phyloP scores from a whole-genome alignment of 2,888 invertebrate species.

The Odontocerum albicorne region DNA sequence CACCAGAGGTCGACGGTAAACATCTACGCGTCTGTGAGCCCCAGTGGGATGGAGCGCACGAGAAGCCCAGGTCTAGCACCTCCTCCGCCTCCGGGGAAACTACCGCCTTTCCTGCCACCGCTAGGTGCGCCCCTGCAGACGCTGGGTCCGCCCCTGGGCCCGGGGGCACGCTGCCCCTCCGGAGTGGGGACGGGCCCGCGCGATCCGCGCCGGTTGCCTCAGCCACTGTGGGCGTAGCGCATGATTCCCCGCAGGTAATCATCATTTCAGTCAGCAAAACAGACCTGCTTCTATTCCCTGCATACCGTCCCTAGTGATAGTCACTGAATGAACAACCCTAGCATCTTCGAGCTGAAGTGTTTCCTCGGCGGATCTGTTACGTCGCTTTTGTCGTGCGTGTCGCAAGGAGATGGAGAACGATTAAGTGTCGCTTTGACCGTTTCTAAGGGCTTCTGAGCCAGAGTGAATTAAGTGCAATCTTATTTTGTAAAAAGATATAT shows the following conservation, averaged over 20 bases:
- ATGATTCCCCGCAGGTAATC: slow-evolving; percentile 67
- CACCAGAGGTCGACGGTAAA: slow-evolving; percentile 69
- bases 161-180: slow-evolving; percentile 50
- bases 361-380: too few species aligned
- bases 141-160: slow-evolving; percentile 49
- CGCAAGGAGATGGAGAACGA: too few species aligned
- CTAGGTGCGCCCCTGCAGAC: slow-evolving; percentile 46
- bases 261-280: slow-evolving; percentile 24
- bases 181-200: slow-evolving; percentile 49
- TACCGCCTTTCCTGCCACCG: slow-evolving; percentile 57
- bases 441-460: too few species aligned
- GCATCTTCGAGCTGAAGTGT: slow-evolving; percentile 3
- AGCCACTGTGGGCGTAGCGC: slow-evolving; percentile 81
- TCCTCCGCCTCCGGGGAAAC: slow-evolving; percentile 60
- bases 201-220: slow-evolving; percentile 63
- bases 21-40: slow-evolving; percentile 69
- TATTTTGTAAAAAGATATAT: too few species aligned
- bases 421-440: too few species aligned
- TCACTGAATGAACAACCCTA: slow-evolving; percentile 14
- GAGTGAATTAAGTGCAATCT: too few species aligned
- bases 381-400: slow-evolving; percentile 6
- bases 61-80: slow-evolving; percentile 64
- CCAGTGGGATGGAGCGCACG: slow-evolving; percentile 58
- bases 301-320: slow-evolving; percentile 28
- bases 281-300: slow-evolving; percentile 32